Evolutionary conservation across 2,797 vertebrate species (phyloP).

Genomic region (Chanos chanos): DNA sequence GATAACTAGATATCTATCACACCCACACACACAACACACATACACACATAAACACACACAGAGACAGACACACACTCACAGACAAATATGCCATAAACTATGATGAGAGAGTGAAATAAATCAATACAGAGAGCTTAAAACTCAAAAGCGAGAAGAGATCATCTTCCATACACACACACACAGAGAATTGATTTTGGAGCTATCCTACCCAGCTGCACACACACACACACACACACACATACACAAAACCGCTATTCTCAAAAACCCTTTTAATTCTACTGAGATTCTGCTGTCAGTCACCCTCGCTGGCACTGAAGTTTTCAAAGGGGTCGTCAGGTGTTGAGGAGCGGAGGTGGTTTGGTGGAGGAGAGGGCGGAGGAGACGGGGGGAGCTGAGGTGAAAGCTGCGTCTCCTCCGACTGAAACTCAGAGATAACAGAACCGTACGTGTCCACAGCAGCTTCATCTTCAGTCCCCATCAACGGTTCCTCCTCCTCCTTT

Average conservation of each 20-base stretch:
- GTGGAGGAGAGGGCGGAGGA: neutral
- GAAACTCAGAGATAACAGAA: conserved; percentile 45
- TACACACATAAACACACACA: neutral
- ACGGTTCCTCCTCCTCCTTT: conserved; percentile 53
- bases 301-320: conserved; percentile 63
- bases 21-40: conserved; percentile 40
- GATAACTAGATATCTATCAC: conserved; percentile 16
- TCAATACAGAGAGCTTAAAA: conserved; percentile 13
- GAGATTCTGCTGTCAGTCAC: conserved; percentile 52
- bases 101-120: conserved; percentile 13
- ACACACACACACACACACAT: neutral
- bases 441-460: conserved; percentile 51
- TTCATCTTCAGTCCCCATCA: conserved; percentile 51
- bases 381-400: conserved; percentile 2
- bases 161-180: conserved; percentile 17
- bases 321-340: conserved; percentile 47
- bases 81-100: neutral
- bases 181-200: conserved; percentile 28
- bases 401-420: conserved; percentile 23
- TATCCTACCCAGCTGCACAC: neutral
- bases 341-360: neutral
- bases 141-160: conserved; percentile 14
- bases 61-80: conserved; percentile 14
- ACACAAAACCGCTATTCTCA: neutral
- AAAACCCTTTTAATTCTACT: neutral